Evolutionary conservation across 2,888 invertebrate species (phyloP).

Genomic region (Pimpla rufipes): DNA sequence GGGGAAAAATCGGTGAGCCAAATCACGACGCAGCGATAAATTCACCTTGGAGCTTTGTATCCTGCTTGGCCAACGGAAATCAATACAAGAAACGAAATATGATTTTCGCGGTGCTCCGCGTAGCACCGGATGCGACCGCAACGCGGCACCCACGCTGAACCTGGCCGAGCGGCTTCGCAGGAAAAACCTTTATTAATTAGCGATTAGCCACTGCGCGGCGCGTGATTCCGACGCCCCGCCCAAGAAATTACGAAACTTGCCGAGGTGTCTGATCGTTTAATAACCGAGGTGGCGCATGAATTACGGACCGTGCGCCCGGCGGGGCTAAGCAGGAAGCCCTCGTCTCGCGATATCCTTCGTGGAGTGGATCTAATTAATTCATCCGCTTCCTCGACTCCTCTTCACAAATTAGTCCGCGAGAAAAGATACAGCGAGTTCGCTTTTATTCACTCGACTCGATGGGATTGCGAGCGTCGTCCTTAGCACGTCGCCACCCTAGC

Average conservation of each 20-base stretch:
- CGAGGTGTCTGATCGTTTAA: constrained; percentile 71
- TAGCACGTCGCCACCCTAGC: too few relatives aligned
- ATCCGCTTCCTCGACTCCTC: constrained; percentile 44
- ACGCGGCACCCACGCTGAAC: constrained; percentile 52
- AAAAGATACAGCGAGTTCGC: not conserved
- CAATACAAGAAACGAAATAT: constrained; percentile 48
- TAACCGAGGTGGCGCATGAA: constrained; percentile 65
- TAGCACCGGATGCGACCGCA: constrained; percentile 58
- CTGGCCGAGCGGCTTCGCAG: not conserved
- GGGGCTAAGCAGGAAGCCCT: constrained; percentile 50
- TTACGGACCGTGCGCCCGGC: constrained; percentile 51
- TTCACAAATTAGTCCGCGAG: constrained; percentile 13
- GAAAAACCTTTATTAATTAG: constrained; percentile 75
- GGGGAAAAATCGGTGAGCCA: constrained; percentile 84
- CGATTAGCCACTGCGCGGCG: constrained; percentile 73
- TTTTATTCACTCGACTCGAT: not conserved
- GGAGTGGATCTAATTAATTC: constrained; percentile 35
- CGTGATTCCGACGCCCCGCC: constrained; percentile 78
- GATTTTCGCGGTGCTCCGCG: constrained; percentile 35
- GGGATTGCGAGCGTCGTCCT: not conserved
- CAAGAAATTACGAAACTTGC: constrained; percentile 65
- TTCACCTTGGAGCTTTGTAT: not conserved
- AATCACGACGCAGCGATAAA: not conserved
- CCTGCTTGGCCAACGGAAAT: constrained; percentile 16
- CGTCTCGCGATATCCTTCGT: constrained; percentile 6